Base-by-base conservation (phyloP, 2,797 vertebrate genomes). In the Enteromius viviparus region DNA sequence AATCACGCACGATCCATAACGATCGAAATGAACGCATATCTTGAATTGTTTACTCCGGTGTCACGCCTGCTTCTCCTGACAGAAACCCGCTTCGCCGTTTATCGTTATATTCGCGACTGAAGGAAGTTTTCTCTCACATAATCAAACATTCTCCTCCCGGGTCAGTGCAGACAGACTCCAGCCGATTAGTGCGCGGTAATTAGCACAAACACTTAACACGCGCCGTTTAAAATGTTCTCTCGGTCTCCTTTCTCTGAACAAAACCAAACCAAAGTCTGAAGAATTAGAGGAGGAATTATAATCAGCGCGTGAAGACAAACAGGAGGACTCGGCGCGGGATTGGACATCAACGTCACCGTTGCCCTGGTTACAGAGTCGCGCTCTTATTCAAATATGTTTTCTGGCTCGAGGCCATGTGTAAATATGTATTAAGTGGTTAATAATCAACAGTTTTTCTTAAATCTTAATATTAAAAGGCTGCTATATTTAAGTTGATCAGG, bases 21-120 rank as follows among this genome's bases (percentile, higher is more conserved):
- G 3, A 58, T 1, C n/a, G 55, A 60, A 26, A 5, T 12, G 0
- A 60, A 60, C n/a, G 10, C n/a, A 12, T 0, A 1, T 2, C 9
- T 9, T 42, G 10, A 11, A 12, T 0, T 0, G n/a, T 5, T 23
- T 4, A 11, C 55, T 58, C 11, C n/a, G 0, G 3, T 14, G 23
- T 60, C 6, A 29, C 11, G 26, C 11, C 4, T 0, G 4, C 9
- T 60, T 23, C 23, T 14, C 11, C 58, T 12, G 9, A 62, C 23
- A 62, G 11, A 62, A 62, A 62, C 2, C 14, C 58, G 11, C 45
- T 47, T 49, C 47, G 14, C 4, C 14, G 49, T 17, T 5, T 51
- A 42, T 10, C 40, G 49, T 7, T 51, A 14, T 19, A 14, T 51
- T 51, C 40, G 8, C 6, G 49, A 1, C 15, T 51, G 15, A 51